Percentiles rank a stretch among this genome's conserved stretches.
phyloP scores from a whole-genome alignment of 2,113 vertebrate genomes.

The Xenotilapia flavipinnis region DNA sequence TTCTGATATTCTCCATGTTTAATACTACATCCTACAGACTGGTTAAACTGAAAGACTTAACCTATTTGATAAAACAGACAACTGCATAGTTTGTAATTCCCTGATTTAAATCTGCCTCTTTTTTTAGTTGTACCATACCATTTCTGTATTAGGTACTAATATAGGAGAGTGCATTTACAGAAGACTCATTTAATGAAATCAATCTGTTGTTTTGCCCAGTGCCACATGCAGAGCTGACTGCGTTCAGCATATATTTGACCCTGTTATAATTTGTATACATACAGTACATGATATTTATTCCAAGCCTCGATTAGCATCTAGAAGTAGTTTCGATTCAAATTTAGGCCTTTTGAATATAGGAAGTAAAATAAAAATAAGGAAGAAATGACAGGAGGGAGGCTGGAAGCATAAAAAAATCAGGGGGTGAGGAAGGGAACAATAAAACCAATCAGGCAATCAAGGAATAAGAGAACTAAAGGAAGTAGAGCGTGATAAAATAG shows the following conservation, averaged over 20 bases:
- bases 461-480: not conserved
- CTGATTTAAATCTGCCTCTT: not conserved
- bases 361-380: not conserved
- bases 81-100: not conserved
- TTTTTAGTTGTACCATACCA: not conserved
- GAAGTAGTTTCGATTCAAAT: not conserved
- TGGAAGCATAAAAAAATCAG: not conserved
- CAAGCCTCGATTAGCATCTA: not conserved
- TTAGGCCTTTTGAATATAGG: not conserved
- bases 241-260: not conserved
- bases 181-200: not conserved
- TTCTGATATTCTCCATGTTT: not conserved
- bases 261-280: not conserved
- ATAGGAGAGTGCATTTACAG: not conserved
- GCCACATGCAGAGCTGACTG: not conserved
- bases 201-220: not conserved
- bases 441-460: not conserved
- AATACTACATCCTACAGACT: not conserved
- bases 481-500: not conserved
- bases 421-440: not conserved
- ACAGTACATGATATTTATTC: not conserved
- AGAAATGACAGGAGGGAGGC: not conserved
- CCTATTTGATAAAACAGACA: not conserved
- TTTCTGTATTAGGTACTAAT: not conserved
- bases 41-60: not conserved